A percentile compares a stretch with the other conserved stretches of the same genome.
Conservation (phyloP, 2,797 vertebrate species). For the Enteromius paludinosus region DNA sequence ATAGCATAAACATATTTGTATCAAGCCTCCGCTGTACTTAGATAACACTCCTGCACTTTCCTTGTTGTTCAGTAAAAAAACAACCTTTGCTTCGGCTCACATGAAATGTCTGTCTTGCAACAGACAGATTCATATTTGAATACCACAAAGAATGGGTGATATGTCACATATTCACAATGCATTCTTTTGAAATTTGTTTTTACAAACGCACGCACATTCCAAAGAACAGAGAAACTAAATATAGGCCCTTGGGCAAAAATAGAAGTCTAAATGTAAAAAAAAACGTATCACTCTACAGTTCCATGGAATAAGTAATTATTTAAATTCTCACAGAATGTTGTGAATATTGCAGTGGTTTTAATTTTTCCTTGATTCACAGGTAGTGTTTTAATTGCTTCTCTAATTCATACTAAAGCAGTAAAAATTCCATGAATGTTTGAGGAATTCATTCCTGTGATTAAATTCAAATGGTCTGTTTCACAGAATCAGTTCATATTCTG, state of each 20-base stretch:
- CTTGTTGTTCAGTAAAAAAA: slow-evolving; percentile 12
- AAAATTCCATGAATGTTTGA: neutral
- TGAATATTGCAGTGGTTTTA: neutral
- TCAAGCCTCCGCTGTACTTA: neutral
- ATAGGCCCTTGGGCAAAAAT: slow-evolving; percentile 13
- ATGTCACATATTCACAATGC: neutral
- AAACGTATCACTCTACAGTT: neutral
- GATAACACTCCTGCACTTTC: neutral
- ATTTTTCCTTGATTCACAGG: neutral
- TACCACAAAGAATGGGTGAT: slow-evolving; percentile 9
- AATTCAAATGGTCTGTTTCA: neutral
- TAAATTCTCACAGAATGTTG: neutral
- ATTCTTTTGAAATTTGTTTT: neutral
- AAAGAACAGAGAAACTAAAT: slow-evolving; percentile 10
- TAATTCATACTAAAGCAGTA: neutral
- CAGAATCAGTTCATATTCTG: neutral
- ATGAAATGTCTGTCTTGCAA: neutral
- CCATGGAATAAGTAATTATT: neutral
- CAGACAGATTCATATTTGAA: slow-evolving; percentile 5
- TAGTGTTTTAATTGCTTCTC: neutral
- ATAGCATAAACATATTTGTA: neutral
- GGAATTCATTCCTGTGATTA: neutral
- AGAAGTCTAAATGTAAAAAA: neutral
- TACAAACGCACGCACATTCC: neutral
- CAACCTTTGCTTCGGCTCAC: slow-evolving; percentile 3